phyloP scores from a whole-genome alignment of 2,888 invertebrate genomes.

The Diplolepis rosae region DNA sequence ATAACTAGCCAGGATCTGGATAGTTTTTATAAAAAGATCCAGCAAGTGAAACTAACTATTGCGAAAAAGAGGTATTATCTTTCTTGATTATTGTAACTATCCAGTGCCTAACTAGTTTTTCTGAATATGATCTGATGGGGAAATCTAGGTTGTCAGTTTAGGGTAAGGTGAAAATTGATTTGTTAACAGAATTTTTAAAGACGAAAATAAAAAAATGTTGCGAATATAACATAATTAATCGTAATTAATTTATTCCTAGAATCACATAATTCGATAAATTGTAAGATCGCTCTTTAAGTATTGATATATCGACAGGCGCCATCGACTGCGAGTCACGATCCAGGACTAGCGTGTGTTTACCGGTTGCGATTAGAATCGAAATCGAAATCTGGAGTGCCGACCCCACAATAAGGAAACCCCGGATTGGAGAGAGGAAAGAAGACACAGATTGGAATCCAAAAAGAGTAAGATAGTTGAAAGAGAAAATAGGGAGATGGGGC shows the following conservation, averaged over 20 bases:
- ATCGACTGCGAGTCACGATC: slow-evolving; percentile 43
- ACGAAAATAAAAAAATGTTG: not conserved
- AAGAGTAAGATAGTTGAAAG: slow-evolving; percentile 32
- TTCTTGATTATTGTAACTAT: too few species aligned
- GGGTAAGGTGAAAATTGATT: too few species aligned
- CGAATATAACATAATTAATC: not conserved
- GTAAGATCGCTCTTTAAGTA: slow-evolving; percentile 17
- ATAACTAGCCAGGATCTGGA: too few species aligned
- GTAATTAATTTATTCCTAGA: not conserved
- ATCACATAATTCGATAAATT: not conserved
- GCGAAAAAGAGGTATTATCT: too few species aligned
- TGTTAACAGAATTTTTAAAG: too few species aligned
- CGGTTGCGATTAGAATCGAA: slow-evolving; percentile 51
- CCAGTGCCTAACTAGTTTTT: too few species aligned
- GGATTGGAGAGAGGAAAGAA: slow-evolving; percentile 3
- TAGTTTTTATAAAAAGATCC: too few species aligned
- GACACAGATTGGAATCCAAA: slow-evolving; percentile 17
- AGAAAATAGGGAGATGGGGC: slow-evolving; percentile 20
- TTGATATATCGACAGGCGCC: slow-evolving; percentile 29
- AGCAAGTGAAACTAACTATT: too few species aligned
- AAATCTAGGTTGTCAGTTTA: too few species aligned
- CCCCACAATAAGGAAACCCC: slow-evolving; percentile 8
- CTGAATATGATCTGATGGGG: too few species aligned
- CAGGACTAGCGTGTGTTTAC: slow-evolving; percentile 35
- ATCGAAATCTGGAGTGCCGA: slow-evolving; percentile 50